These are phyloP conservation scores for Paramisgurnus dabryanus DNA, from an alignment of 2,113 vertebrate genomes.

Conservation along the genomic window DNA sequence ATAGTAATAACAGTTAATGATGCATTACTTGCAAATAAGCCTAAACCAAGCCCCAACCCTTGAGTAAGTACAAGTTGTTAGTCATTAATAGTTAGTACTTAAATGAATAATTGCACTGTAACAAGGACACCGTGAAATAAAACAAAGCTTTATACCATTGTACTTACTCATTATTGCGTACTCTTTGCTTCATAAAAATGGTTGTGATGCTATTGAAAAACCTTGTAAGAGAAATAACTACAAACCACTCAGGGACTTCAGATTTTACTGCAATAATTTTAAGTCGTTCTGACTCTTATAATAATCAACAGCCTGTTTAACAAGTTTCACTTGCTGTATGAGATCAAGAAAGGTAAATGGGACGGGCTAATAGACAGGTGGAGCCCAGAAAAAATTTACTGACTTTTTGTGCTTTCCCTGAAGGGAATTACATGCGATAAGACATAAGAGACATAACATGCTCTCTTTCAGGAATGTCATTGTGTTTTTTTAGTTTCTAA, in stretches of 20 bases:
- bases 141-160: neutral
- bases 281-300: neutral
- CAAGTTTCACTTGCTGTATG: neutral
- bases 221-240: neutral
- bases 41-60: no score
- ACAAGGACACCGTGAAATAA: neutral
- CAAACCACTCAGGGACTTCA: neutral
- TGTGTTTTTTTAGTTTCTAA: no score
- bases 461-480: neutral
- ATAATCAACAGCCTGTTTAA: neutral
- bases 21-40: no score
- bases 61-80: no score
- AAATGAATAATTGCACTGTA: no score
- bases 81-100: no score
- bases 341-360: neutral
- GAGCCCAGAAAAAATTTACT: neutral
- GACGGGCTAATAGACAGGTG: neutral
- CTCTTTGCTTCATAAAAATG: neutral
- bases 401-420: neutral
- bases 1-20: no score
- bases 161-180: conserved; percentile 46
- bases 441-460: neutral
- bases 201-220: no score
- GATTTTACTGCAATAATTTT: neutral
- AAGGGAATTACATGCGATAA: neutral